A percentile compares a stretch with the other conserved stretches of the same genome.
These are phyloP conservation scores for Pinna nobilis DNA, from an alignment of 1,140 invertebrate species.

Conservation along the genomic window DNA sequence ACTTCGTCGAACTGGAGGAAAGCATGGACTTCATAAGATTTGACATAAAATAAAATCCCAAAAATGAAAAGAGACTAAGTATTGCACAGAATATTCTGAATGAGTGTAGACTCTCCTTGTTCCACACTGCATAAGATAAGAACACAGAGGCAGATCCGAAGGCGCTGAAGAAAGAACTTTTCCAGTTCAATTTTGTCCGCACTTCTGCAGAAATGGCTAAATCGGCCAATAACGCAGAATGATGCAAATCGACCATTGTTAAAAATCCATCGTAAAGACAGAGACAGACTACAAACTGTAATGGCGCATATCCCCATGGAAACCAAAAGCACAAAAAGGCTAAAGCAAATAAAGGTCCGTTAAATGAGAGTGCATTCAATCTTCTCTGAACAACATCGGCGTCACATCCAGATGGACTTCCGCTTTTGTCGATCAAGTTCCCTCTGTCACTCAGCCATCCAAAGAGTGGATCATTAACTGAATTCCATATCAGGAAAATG, in stretches of 20 bases:
- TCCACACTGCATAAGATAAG: slow-evolving; percentile 71
- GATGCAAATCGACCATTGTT: slow-evolving; percentile 73
- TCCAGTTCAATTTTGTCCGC: slow-evolving; percentile 66
- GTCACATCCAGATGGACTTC: slow-evolving; percentile 15
- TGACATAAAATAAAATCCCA: slow-evolving; percentile 59
- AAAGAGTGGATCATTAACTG: slow-evolving; percentile 73
- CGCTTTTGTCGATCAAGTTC: slow-evolving; percentile 39
- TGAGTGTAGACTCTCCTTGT: slow-evolving; percentile 57
- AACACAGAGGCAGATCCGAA: slow-evolving; percentile 71
- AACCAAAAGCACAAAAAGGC: slow-evolving; percentile 71
- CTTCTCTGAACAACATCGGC: slow-evolving; percentile 59
- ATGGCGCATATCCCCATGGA: slow-evolving; percentile 64
- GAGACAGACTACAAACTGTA: slow-evolving; percentile 73
- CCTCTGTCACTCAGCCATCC: slow-evolving; percentile 73
- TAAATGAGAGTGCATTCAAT: slow-evolving; percentile 57
- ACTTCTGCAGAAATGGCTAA: slow-evolving; percentile 63
- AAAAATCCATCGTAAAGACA: slow-evolving; percentile 74
- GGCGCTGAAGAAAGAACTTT: slow-evolving; percentile 68
- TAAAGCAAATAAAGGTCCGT: slow-evolving; percentile 69
- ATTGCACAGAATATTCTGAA: slow-evolving; percentile 68
- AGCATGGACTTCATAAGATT: neutral
- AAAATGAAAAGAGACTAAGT: slow-evolving; percentile 62
- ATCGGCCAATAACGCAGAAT: slow-evolving; percentile 72
- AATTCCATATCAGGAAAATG: slow-evolving; percentile 74
- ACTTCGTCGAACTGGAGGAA: neutral